These are phyloP conservation scores for Lasius platythorax DNA, from an alignment of 2,888 invertebrate genomes.

Conservation along the genomic window DNA sequence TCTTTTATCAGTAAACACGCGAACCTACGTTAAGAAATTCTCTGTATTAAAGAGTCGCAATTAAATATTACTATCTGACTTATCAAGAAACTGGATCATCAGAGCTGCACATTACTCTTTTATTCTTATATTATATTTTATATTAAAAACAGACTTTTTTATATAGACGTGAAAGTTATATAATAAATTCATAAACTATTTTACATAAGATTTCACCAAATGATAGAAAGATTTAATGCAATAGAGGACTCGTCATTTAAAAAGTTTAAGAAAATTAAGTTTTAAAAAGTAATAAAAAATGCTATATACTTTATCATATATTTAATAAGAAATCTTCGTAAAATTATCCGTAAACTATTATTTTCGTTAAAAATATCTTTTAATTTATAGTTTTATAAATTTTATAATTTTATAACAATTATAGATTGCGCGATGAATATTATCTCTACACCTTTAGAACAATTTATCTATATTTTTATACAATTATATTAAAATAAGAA, in stretches of 20 bases:
- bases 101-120: constrained; percentile 52
- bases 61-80: constrained; percentile 59
- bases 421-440: neutral
- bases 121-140: constrained; percentile 32
- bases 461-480: neutral
- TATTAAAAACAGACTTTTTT: constrained; percentile 61
- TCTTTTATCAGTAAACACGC: constrained; percentile 61
- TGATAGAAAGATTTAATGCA: neutral
- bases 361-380: neutral
- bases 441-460: neutral
- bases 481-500: neutral
- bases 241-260: neutral
- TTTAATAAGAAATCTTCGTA: neutral
- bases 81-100: constrained; percentile 75
- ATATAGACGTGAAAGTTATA: neutral
- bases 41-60: constrained; percentile 58
- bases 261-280: neutral
- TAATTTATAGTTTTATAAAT: neutral
- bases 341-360: neutral
- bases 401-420: neutral
- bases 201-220: neutral
- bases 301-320: neutral
- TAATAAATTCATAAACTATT: neutral
- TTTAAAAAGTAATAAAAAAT: neutral
- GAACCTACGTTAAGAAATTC: constrained; percentile 60